Conservation (phyloP, 2,113 vertebrate genomes). For the Synchiropus splendidus region DNA sequence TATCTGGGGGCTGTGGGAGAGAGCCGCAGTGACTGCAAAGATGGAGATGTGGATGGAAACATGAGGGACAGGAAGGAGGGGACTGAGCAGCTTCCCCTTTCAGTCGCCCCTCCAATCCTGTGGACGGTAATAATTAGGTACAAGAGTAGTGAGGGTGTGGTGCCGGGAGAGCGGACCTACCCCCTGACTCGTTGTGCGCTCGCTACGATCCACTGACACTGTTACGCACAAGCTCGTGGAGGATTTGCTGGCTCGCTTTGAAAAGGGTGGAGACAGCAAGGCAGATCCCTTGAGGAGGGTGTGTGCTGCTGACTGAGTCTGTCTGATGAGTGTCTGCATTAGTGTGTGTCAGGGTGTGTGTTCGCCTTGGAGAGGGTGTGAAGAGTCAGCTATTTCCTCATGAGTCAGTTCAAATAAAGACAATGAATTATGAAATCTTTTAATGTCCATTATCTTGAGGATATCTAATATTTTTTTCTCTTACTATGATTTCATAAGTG, state of each 20-base stretch:
- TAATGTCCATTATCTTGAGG: conserved; percentile 7
- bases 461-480: too few relatives aligned
- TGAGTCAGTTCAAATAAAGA: background rate
- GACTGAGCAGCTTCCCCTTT: conserved; percentile 19
- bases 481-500: too few relatives aligned
- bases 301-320: conserved; percentile 33
- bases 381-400: conserved; percentile 1
- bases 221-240: conserved; percentile 19
- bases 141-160: conserved; percentile 50
- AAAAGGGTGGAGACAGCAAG: conserved; percentile 48
- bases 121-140: conserved; percentile 60
- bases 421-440: conserved; percentile 8
- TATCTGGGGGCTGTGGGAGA: conserved; percentile 40
- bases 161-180: conserved; percentile 18
- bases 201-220: conserved; percentile 1
- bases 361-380: conserved; percentile 11
- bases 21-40: conserved; percentile 18
- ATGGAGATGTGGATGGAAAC: conserved; percentile 19
- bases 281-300: conserved; percentile 52
- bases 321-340: conserved; percentile 13
- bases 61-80: conserved; percentile 20
- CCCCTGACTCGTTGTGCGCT: conserved; percentile 23
- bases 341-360: conserved; percentile 15
- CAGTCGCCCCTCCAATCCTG: conserved; percentile 38
- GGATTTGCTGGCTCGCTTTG: conserved; percentile 37